Evolutionary conservation across 2,797 vertebrate species (phyloP).

Genomic region (Chanos chanos): DNA sequence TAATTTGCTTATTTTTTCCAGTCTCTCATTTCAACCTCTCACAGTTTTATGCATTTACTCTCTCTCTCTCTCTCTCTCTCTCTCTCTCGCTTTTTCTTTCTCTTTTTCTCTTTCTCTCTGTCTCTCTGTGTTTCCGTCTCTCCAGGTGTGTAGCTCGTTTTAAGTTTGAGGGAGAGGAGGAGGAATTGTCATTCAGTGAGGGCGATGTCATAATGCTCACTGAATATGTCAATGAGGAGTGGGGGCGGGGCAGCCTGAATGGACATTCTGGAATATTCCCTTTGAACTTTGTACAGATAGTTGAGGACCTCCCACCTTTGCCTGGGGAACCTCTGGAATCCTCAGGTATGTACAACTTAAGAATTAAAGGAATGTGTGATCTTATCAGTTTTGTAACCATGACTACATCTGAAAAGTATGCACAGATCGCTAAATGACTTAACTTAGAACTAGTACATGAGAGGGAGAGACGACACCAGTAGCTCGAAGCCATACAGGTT

Average conservation of each 20-base stretch:
- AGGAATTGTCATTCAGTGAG: slow-evolving; percentile 88
- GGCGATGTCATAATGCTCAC: slow-evolving; percentile 83
- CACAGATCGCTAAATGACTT: too few relatives aligned
- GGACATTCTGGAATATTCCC: slow-evolving; percentile 81
- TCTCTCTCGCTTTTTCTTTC: slow-evolving; percentile 45
- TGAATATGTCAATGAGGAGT: slow-evolving; percentile 82
- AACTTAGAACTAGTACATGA: too few relatives aligned
- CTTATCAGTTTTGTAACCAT: too few relatives aligned
- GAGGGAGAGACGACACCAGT: too few relatives aligned
- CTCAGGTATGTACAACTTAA: slow-evolving; percentile 5
- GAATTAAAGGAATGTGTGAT: too few relatives aligned
- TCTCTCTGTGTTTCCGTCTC: slow-evolving; percentile 45
- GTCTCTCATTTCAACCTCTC: not conserved
- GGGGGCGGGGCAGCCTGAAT: slow-evolving; percentile 85
- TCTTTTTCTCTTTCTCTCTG: not conserved
- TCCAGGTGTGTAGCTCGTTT: slow-evolving; percentile 77
- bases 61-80: not conserved
- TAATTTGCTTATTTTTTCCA: too few relatives aligned
- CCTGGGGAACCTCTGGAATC: slow-evolving; percentile 10
- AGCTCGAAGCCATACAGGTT: too few relatives aligned
- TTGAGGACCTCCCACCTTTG: slow-evolving; percentile 68
- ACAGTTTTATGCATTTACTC: slow-evolving; percentile 2
- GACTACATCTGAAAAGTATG: too few relatives aligned
- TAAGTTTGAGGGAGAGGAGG: slow-evolving; percentile 84
- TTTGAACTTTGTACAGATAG: slow-evolving; percentile 78